Conservation (phyloP, 1,140 invertebrate species). For the Bombus terrestris region DNA sequence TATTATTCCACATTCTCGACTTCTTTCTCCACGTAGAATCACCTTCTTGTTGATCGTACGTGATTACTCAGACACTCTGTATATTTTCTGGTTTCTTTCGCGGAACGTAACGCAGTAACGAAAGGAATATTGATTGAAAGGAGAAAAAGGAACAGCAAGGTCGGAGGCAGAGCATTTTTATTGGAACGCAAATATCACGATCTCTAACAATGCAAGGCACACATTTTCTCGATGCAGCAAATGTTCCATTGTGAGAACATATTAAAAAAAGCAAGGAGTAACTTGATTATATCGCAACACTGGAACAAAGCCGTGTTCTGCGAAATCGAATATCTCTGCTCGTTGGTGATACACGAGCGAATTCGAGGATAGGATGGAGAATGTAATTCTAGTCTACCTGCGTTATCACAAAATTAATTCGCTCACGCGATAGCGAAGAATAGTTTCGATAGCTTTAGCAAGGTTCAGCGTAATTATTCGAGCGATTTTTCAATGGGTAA, state of each 20-base stretch:
- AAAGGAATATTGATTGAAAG: neutral
- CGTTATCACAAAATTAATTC: neutral
- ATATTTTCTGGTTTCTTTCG: neutral
- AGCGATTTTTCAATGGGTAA: too few relatives aligned
- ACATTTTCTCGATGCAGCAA: neutral
- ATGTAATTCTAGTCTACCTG: neutral
- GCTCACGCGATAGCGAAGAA: neutral
- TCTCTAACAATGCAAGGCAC: neutral
- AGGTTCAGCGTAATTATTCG: neutral
- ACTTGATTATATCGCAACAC: neutral
- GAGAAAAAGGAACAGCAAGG: neutral
- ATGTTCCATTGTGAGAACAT: neutral
- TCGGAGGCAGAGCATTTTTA: neutral
- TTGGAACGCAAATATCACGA: slow-evolving; percentile 3
- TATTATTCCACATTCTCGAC: too few relatives aligned
- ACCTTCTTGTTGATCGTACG: neutral
- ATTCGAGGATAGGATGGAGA: neutral
- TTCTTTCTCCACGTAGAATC: too few relatives aligned
- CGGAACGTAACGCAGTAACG: neutral
- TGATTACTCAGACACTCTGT: neutral
- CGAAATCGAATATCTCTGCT: neutral
- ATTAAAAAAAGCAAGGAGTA: neutral
- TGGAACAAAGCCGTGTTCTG: neutral
- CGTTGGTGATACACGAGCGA: neutral
- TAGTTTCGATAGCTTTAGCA: neutral